Evolutionary conservation across 35 echinoderm and acorn worm species (phyloP).

Genomic region (Ophioderma brevispina): DNA sequence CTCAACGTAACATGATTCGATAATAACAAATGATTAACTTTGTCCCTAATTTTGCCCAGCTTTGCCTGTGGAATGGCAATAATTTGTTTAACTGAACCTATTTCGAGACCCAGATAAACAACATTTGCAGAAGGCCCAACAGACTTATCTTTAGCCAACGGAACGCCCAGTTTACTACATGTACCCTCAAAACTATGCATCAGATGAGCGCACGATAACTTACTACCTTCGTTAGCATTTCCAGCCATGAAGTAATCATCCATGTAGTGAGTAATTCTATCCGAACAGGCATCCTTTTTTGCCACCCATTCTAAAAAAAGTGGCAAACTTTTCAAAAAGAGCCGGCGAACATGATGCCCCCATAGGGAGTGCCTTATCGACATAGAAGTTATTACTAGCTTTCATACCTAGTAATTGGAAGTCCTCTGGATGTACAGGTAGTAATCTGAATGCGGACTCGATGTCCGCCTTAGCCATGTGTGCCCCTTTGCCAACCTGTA

Average conservation of each 20-base stretch:
- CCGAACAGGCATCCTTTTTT: not conserved
- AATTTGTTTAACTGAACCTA: too few species aligned
- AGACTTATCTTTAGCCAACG: not conserved
- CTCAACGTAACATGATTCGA: not conserved
- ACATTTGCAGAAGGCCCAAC: not conserved
- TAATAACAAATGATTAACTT: not conserved
- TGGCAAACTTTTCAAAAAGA: not conserved
- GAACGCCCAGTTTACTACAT: not conserved
- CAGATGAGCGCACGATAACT: not conserved
- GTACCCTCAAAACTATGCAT: not conserved
- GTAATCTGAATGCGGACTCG: not conserved
- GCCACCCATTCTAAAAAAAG: slow-evolving; percentile 16
- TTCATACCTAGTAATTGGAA: not conserved
- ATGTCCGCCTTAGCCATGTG: not conserved
- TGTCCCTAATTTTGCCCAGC: not conserved
- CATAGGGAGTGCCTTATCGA: slow-evolving; percentile 4
- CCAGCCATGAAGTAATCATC: not conserved
- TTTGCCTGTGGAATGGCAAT: too few species aligned
- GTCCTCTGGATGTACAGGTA: slow-evolving; percentile 2
- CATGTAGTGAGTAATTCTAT: not conserved
- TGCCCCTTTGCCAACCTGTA: not conserved
- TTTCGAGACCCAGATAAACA: too few species aligned
- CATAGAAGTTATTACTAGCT: not conserved
- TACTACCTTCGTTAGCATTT: not conserved
- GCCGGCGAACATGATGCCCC: slow-evolving; percentile 5